phyloP scores from a whole-genome alignment of 2,797 vertebrate genomes.

The Acropternis orthonyx region DNA sequence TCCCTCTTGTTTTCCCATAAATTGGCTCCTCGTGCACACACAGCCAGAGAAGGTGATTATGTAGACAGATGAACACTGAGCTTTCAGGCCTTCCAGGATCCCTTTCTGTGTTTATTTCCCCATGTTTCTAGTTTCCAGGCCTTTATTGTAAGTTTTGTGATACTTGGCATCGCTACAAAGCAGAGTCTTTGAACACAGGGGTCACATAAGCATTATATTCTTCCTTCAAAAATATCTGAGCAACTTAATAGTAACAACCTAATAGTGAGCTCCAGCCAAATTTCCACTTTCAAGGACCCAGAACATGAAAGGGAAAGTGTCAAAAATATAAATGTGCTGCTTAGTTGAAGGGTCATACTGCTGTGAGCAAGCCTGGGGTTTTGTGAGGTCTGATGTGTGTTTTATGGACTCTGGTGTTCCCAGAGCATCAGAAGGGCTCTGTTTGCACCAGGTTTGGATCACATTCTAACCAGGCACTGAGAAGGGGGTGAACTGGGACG shows the following conservation, averaged over 20 bases:
- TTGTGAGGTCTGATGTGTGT: background rate
- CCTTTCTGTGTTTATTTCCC: background rate
- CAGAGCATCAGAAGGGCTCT: background rate
- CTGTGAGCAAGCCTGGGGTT: background rate
- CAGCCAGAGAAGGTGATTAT: background rate
- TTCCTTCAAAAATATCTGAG: background rate
- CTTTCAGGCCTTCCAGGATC: background rate
- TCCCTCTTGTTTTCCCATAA: background rate
- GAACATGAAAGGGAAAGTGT: background rate
- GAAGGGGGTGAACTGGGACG: background rate
- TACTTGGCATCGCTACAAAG: background rate
- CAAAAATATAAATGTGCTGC: background rate
- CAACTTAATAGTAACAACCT: background rate
- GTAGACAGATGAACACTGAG: background rate
- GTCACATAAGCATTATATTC: background rate
- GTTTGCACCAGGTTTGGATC: background rate
- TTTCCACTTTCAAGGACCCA: background rate
- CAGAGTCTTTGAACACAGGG: background rate
- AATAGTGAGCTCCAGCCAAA: background rate
- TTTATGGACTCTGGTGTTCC: background rate
- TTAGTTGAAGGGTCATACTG: background rate
- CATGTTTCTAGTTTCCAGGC: background rate
- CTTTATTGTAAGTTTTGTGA: background rate
- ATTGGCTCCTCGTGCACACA: background rate
- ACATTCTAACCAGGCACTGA: background rate